Base-by-base conservation (phyloP, 2,113 vertebrate genomes). In the Chaetorhynchus papuensis region DNA sequence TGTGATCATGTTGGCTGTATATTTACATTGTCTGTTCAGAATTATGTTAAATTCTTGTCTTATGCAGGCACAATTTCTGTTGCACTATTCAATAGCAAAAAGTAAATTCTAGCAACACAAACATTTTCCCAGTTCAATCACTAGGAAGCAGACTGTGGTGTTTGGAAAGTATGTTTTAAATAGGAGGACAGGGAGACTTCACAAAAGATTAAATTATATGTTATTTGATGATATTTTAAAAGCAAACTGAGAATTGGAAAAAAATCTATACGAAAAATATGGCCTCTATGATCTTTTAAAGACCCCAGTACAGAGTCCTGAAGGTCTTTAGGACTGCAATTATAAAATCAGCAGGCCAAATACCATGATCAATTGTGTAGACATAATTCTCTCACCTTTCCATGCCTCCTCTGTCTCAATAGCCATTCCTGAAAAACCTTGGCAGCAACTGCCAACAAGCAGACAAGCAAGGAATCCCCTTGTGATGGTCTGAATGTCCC, bases 291-390 rank as follows among this genome's bases (percentile, higher is more conserved):
- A 70, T 17, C 26, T 91, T 77, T 76, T 4, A 13, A 87, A 88
- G 90, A 53, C 1, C 13, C 22, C 26, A 28, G 14, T 23, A 31
- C 3, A 16, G 53, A 57, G 63, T 69, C 21, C 23, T 65, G 28
- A 23, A 83, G 69, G 37, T 19, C 59, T 83, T 95, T 77, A 77
- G 35, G 42, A 69, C 50, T 77, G 31, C 37, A 69, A 21, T 11
- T 61, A 50, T 30, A 80, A 85, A 77, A 90, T 39, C 74, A 85
- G 31, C 50, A 59, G 69, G 57, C 30, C 77, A 94, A 95, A 70
- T 33, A 16, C 17, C 2, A 1, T 50, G 28, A 82, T 91, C 74
- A 69, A 39, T 69, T 19, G 35, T 59, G 45, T 79, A 96, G 82
- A 66, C 42, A 66, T 28, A 44, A 41, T 50, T 33, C 45, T 77